Evolutionary conservation across 2,797 vertebrate genomes (phyloP), one percentile per base, ranked within the genome.

Genomic region (Anisognathus igniventris): DNA sequence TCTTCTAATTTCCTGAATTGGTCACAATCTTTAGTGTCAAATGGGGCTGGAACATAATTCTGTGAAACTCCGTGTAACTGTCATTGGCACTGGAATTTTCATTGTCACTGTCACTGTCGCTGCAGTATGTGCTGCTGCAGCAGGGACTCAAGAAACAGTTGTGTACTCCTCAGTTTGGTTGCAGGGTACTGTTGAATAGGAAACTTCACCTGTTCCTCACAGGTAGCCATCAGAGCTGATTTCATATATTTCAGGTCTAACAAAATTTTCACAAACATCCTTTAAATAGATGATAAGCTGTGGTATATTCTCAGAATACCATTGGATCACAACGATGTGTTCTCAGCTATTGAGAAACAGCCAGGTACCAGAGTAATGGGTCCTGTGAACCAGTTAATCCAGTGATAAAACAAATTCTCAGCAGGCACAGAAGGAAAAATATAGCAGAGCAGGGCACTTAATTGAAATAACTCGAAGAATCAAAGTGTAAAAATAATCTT

Each of bases 321-420:
- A 39, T 15, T 51, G 45, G 51, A 62, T 8, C 3, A 4, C 28
- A 78, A 54, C 0, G 0, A 16, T 7, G 0, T 86, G 54, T 78
- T 89, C 33, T 79, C 33, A n/a, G 3, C 37, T 61, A 21, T 6
- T 74, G 44, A 72, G 57, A 80, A 92, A 48, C 60, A 68, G 16
- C 3, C 35, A 68, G 16, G 62, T 83, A 75, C 37, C 30, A 62
- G 31, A 77, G 21, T 42, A 51, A 30, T 31, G 64, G 31, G 16
- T 60, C 51, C 62, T 80, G n/a, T 66, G 37, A 86, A 77, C 22
- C 28, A 53, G 37, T 56, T 62, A 91, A 92, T 61, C n/a, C 33
- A 60, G 35, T 20, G 37, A 68, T 45, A 62, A 80, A 90, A 72
- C 31, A 72, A 83, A 78, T 72, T 89, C 58, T 62, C 40, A 84